Percentiles rank a stretch among this genome's conserved stretches.
Evolutionary conservation across 2,888 invertebrate species (phyloP).

Genomic region (Chromoteleia sp.): DNA sequence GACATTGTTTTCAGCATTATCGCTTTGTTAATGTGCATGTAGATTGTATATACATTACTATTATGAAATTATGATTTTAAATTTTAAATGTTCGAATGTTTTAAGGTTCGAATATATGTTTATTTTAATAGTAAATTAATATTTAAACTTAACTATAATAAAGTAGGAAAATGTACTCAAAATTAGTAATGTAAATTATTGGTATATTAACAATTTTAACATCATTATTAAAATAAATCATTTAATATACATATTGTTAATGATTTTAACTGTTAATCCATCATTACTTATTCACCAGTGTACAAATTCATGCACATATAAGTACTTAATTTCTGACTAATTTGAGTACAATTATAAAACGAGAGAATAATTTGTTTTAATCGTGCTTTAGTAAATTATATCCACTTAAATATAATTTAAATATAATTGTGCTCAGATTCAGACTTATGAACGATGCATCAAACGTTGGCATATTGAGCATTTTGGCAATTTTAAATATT

Average conservation of each 20-base stretch:
- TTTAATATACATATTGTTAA: neutral
- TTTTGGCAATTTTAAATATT: constrained; percentile 8
- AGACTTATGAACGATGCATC: neutral
- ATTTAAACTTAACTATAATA: neutral
- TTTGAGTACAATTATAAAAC: constrained; percentile 1
- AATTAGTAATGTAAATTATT: neutral
- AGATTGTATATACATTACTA: too few species aligned
- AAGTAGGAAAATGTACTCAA: too few species aligned
- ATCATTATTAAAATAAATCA: neutral
- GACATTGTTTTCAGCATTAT: too few species aligned
- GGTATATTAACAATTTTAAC: neutral
- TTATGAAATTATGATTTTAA: neutral
- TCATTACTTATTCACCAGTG: neutral
- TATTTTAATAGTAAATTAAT: neutral
- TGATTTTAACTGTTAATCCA: neutral
- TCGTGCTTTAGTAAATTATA: neutral
- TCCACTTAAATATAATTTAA: neutral
- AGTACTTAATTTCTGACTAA: neutral
- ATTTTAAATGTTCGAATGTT: neutral
- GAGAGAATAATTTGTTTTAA: neutral
- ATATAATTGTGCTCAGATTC: constrained; percentile 11
- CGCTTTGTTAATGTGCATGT: too few species aligned
- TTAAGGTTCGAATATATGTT: neutral
- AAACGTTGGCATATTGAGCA: constrained; percentile 6
- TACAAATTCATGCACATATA: neutral